These are phyloP conservation scores for Gymnodraco acuticeps DNA, from an alignment of 2,797 vertebrate genomes.

Conservation along the genomic window DNA sequence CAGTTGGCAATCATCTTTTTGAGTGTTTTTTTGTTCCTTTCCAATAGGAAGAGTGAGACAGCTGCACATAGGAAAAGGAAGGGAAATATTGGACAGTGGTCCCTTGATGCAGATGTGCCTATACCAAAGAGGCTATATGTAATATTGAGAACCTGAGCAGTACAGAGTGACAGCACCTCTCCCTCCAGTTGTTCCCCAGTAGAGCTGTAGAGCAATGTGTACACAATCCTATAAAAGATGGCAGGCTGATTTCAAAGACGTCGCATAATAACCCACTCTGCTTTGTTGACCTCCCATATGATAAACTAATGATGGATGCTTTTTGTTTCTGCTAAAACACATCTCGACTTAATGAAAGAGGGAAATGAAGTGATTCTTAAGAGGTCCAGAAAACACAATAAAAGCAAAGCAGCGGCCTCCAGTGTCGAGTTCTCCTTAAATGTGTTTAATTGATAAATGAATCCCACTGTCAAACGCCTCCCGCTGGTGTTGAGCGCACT, in stretches of 20 bases:
- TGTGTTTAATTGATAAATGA: conserved; percentile 75
- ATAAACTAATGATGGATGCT: conserved; percentile 36
- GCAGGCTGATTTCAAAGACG: conserved; percentile 16
- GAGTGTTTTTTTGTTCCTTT: conserved; percentile 28
- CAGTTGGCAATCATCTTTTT: conserved; percentile 70
- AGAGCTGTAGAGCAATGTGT: conserved; percentile 43
- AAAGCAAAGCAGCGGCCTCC: conserved; percentile 42
- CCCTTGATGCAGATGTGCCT: conserved; percentile 83
- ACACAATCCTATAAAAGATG: conserved; percentile 34
- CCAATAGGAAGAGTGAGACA: conserved; percentile 65
- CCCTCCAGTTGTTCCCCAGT: conserved; percentile 56
- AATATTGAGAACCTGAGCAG: conserved; percentile 64
- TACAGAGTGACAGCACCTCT: conserved; percentile 55
- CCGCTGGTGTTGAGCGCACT: conserved; percentile 28
- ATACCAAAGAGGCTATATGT: conserved; percentile 93
- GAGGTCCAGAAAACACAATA: conserved; percentile 42
- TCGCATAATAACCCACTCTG: conserved; percentile 4
- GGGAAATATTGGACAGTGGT: conserved; percentile 63
- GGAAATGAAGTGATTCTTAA: conserved; percentile 16
- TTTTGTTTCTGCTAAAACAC: conserved; percentile 2
- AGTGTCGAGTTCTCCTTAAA: conserved; percentile 57
- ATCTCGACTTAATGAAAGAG: conserved; percentile 4
- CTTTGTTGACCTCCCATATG: conserved; percentile 10
- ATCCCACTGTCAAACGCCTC: conserved; percentile 50
- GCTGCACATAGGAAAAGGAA: conserved; percentile 74